These are phyloP conservation scores for Apotomis capreana DNA, from an alignment of 2,888 invertebrate genomes.

Conservation along the genomic window DNA sequence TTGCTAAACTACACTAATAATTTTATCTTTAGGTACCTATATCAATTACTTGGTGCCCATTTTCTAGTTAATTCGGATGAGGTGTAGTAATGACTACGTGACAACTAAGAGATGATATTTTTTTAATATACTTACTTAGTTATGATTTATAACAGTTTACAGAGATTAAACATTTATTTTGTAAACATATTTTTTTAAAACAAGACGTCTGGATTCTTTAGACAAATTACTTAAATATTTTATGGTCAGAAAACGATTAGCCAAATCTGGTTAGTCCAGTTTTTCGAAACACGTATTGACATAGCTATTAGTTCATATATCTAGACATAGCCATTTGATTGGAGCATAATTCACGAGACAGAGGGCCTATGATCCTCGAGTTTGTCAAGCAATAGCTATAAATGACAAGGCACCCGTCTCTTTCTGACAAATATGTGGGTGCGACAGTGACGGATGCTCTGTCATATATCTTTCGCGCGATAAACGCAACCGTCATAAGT, in stretches of 20 bases:
- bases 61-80: slow-evolving; percentile 8
- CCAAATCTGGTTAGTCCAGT: slow-evolving; percentile 25
- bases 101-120: too few species aligned
- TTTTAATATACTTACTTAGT: too few species aligned
- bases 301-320: slow-evolving; percentile 3
- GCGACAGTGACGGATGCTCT: too few species aligned
- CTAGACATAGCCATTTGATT: neutral
- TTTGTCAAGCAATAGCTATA: too few species aligned
- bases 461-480: too few species aligned
- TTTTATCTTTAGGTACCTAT: neutral
- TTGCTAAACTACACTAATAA: neutral
- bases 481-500: too few species aligned
- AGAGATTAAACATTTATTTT: too few species aligned
- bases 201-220: neutral
- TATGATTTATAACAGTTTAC: too few species aligned
- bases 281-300: slow-evolving; percentile 7
- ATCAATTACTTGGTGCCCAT: neutral
- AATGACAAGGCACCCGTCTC: too few species aligned
- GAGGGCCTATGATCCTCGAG: too few species aligned
- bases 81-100: neutral
- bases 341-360: neutral
- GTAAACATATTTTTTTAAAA: too few species aligned
- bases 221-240: slow-evolving; percentile 21
- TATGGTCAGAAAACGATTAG: slow-evolving; percentile 12
- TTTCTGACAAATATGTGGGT: too few species aligned